Evolutionary conservation across 2,113 vertebrate species (phyloP).

Genomic region (Corythaixoides concolor): DNA sequence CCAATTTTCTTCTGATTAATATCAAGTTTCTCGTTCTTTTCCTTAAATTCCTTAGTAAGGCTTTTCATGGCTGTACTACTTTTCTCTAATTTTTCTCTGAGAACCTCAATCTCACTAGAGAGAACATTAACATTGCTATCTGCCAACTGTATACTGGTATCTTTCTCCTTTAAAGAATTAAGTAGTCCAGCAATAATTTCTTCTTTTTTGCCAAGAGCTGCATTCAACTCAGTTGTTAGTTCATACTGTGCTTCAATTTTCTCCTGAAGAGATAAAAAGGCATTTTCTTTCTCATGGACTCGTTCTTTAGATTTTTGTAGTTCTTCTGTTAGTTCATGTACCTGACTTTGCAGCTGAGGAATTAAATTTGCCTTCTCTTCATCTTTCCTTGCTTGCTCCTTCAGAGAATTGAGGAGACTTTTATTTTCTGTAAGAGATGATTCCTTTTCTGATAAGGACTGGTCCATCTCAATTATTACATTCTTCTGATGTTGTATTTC

Average conservation of each 20-base stretch:
- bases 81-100: slow-evolving; percentile 66
- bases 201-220: slow-evolving; percentile 62
- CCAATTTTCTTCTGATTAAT: slow-evolving; percentile 59
- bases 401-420: slow-evolving; percentile 62
- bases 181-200: slow-evolving; percentile 68
- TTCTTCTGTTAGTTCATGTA: slow-evolving; percentile 45
- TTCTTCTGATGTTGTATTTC: slow-evolving; percentile 64
- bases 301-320: slow-evolving; percentile 38
- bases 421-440: slow-evolving; percentile 54
- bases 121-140: slow-evolving; percentile 48
- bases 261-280: slow-evolving; percentile 79
- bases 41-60: slow-evolving; percentile 64
- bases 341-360: slow-evolving; percentile 68
- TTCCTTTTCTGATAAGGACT: slow-evolving; percentile 67
- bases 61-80: slow-evolving; percentile 27
- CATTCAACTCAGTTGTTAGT: slow-evolving; percentile 55
- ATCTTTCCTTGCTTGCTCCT: slow-evolving; percentile 66
- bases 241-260: slow-evolving; percentile 70
- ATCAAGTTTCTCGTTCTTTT: slow-evolving; percentile 72
- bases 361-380: slow-evolving; percentile 66
- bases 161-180: slow-evolving; percentile 59
- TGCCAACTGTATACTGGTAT: slow-evolving; percentile 28
- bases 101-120: slow-evolving; percentile 54
- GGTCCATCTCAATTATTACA: slow-evolving; percentile 62
- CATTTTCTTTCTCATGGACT: slow-evolving; percentile 61